Base-by-base conservation (phyloP, 2,113 vertebrate genomes). In the Hippopotamus amphibius region DNA sequence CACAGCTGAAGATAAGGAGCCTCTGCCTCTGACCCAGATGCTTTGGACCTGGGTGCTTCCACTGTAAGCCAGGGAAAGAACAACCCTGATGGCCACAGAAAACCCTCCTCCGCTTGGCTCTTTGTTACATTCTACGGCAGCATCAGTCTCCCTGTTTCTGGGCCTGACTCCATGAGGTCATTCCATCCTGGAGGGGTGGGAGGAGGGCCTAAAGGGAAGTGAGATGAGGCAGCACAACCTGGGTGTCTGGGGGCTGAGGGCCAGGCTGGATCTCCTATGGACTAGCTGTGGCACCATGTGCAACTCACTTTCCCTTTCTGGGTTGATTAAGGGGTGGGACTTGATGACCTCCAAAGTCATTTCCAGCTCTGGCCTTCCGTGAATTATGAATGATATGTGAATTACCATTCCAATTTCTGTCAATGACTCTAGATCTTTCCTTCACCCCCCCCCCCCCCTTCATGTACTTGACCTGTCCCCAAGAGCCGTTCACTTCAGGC, bases 1-100 rank as follows among this genome's bases (percentile, higher is more conserved):
- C 6, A 19, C 6, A 83, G 83, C 68, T 26, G 6, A 76, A 69
- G 89, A 97, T 95, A 93, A 95, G 86, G 50, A 69, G 30, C 69
- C 82, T 94, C 85, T 96, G 57, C 53, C 82, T 97, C 88, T 92
- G 63, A 83, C 55, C 46, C 76, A 90, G 72, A 95, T 19, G 0
- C 37, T 97, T 55, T 82, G 41, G 87, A 68, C 80, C 55, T 68
- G 53, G 72, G 21, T 69, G 33, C 24, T 10, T 81, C 72, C 63
- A 69, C 13, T 63, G 33, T 11, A 21, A 82, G 82, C 71, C 86
- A 92, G 74, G 43, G 83, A 57, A 97, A 89, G n/a, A 37, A 17
- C 7, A 55, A 16, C 43, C 63, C 37, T 3, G 4, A 48, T 9
- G 17, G 8, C 59, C 68, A 57, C 24, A 91, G 48, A 46, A 93